These are phyloP conservation scores for Platypus cylindrus DNA, from an alignment of 2,888 invertebrate genomes.

Conservation along the genomic window DNA sequence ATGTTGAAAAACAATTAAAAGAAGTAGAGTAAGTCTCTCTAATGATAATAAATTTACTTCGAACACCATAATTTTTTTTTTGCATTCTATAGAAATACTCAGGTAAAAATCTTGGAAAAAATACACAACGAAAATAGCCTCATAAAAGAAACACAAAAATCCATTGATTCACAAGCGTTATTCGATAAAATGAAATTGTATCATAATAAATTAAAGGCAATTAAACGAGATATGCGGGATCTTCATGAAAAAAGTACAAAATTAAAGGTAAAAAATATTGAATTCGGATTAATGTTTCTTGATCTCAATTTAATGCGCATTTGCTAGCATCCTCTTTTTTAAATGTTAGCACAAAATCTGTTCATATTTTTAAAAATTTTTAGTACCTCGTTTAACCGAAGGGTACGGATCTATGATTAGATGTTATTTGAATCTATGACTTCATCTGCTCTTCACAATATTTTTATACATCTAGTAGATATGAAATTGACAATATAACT, in stretches of 20 bases:
- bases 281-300: not conserved
- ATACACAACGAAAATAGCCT: conserved; percentile 19
- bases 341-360: too few species aligned
- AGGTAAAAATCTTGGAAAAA: conserved; percentile 14
- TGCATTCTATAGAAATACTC: conserved; percentile 16
- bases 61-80: too few species aligned
- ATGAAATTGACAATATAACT: too few species aligned
- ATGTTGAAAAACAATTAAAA: conserved; percentile 15
- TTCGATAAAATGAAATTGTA: conserved; percentile 19
- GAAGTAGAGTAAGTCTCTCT: conserved; percentile 14
- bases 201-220: conserved; percentile 17
- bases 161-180: conserved; percentile 18
- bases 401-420: too few species aligned
- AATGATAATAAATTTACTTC: not conserved
- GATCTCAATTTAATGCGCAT: conserved; percentile 2
- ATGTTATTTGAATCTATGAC: too few species aligned
- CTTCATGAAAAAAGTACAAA: conserved; percentile 18
- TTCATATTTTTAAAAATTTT: too few species aligned
- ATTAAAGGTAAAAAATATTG: conserved; percentile 15
- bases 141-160: conserved; percentile 18
- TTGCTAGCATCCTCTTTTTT: too few species aligned
- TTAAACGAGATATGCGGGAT: conserved; percentile 20
- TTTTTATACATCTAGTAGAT: too few species aligned
- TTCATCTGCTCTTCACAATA: too few species aligned
- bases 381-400: too few species aligned